Conservation (phyloP, 2,113 vertebrate genomes). For the Telmatochromis brichardi region DNA sequence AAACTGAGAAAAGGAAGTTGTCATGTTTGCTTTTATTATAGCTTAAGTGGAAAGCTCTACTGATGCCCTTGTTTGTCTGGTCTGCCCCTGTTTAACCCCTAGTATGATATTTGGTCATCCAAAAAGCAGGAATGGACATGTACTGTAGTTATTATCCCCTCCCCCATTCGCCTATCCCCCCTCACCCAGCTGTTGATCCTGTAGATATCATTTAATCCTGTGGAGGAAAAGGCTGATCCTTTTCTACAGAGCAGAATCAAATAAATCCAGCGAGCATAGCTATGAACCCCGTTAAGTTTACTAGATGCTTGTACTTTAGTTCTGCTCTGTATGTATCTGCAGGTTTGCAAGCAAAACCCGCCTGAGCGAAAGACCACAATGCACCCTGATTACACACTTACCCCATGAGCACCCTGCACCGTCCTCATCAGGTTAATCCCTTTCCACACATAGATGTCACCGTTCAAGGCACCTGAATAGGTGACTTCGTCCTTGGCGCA, state of each 20-base stretch:
- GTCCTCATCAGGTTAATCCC: slow-evolving; percentile 89
- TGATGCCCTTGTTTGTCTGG: not conserved
- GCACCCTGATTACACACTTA: slow-evolving; percentile 61
- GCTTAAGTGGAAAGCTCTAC: not conserved
- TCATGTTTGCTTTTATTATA: not conserved
- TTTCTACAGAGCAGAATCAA: slow-evolving; percentile 46
- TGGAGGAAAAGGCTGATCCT: slow-evolving; percentile 65
- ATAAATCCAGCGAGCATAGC: not conserved
- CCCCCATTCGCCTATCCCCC: slow-evolving; percentile 51
- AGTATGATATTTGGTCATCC: slow-evolving; percentile 6
- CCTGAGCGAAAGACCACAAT: not conserved
- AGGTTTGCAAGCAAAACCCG: not conserved
- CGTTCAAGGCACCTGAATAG: slow-evolving; percentile 94
- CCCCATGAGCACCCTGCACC: slow-evolving; percentile 93
- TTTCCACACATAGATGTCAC: slow-evolving; percentile 98
- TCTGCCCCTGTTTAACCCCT: not conserved
- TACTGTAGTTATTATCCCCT: slow-evolving; percentile 47
- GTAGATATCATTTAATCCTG: slow-evolving; percentile 69
- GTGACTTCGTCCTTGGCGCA: slow-evolving; percentile 95
- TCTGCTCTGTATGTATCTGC: not conserved
- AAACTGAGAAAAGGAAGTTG: not conserved
- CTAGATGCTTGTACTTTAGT: not conserved
- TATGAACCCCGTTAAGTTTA: not conserved
- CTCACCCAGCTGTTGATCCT: slow-evolving; percentile 65
- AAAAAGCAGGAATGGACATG: slow-evolving; percentile 30